Conservation (phyloP, 2,797 vertebrate species). For the Uromys caudimaculatus region DNA sequence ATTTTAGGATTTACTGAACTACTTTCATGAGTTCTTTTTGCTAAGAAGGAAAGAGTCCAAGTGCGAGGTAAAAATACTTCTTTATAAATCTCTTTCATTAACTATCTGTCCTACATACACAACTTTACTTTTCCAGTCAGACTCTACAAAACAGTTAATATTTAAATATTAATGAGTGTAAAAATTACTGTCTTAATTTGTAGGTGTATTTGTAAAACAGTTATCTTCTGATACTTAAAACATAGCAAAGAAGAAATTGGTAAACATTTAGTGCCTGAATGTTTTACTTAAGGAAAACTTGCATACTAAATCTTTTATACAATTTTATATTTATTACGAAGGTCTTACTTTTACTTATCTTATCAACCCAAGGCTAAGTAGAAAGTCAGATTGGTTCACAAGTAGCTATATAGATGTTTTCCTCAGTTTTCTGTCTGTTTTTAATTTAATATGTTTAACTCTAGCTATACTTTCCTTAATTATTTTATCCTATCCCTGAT, state of each 20-base stretch:
- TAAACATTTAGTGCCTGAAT: not conserved
- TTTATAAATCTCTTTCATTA: not conserved
- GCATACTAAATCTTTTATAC: not conserved
- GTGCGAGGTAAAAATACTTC: not conserved
- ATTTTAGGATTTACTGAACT: slow-evolving; percentile 39
- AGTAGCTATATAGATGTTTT: not conserved
- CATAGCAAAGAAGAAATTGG: not conserved
- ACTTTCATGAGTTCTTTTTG: not conserved
- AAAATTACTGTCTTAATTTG: not conserved
- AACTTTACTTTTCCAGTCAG: not conserved
- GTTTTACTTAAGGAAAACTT: not conserved
- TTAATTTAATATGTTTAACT: not conserved
- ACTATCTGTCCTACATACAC: not conserved
- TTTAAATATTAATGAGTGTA: not conserved
- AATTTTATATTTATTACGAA: not conserved
- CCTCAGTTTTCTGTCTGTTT: not conserved
- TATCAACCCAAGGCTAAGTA: not conserved
- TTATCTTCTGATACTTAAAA: not conserved
- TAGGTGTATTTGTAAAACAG: not conserved
- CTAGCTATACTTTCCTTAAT: not conserved
- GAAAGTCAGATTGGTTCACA: not conserved
- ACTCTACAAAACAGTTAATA: not conserved
- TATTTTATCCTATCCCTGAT: not conserved
- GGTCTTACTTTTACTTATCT: not conserved
- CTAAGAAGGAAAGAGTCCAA: not conserved